phyloP scores from a whole-genome alignment of 2,113 vertebrate genomes.

The Elgaria multicarinata region DNA sequence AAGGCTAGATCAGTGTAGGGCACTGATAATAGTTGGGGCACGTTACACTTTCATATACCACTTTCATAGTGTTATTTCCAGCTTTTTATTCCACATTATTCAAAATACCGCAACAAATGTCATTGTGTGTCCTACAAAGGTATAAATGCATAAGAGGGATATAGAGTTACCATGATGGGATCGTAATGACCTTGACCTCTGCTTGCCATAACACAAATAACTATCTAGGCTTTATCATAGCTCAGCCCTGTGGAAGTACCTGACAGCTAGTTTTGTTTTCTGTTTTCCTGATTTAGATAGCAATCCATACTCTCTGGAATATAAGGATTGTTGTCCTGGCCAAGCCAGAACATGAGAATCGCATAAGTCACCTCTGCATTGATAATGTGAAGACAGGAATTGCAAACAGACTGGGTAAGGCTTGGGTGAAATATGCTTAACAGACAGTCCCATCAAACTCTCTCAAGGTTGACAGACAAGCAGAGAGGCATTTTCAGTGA shows the following conservation, averaged over 20 bases:
- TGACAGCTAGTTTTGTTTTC: slow-evolving; percentile 28
- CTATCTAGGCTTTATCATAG: not conserved
- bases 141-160: too few relatives aligned
- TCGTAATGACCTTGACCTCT: too few relatives aligned
- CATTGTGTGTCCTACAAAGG: too few relatives aligned
- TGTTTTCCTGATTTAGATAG: slow-evolving; percentile 77
- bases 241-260: not conserved
- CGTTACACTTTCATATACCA: too few relatives aligned
- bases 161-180: too few relatives aligned
- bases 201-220: not conserved
- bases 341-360: slow-evolving; percentile 95
- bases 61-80: too few relatives aligned
- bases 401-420: slow-evolving; percentile 92
- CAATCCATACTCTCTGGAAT: slow-evolving; percentile 94
- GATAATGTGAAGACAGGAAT: slow-evolving; percentile 96
- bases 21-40: too few relatives aligned
- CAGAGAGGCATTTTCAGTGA: not conserved
- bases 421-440: not conserved
- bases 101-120: too few relatives aligned
- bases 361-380: slow-evolving; percentile 93
- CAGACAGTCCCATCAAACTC: not conserved
- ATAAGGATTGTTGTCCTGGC: slow-evolving; percentile 93
- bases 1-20: too few relatives aligned
- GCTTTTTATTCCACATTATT: too few relatives aligned
- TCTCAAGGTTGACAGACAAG: not conserved